Evolutionary conservation across 2,888 invertebrate genomes (phyloP), one percentile per base, ranked within the genome.

Genomic region (Portevinia maculata): DNA sequence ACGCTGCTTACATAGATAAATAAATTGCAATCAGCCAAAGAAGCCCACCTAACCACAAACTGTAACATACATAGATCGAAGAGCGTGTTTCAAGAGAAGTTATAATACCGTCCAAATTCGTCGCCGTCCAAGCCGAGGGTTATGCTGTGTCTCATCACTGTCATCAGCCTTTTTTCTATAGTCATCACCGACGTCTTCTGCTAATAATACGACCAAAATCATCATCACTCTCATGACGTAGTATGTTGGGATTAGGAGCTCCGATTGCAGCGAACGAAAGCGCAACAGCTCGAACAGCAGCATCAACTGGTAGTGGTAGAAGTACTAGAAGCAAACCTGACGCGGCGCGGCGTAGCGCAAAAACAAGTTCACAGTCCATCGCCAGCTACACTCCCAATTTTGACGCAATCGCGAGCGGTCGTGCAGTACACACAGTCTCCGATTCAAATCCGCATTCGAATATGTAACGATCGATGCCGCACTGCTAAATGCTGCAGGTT

Each of bases 321-420:
- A 39, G 21, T 65, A 13, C 11, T 37, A n/a, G 55, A 46, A 69
- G 52, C 55, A 67, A 57, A 37, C 55, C 21, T 11, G 13, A 24
- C 7, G 39, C 6, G 7, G 21, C 52, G 41, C 53, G 34, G 64
- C 39, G 48, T 70, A 39, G 44, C 24, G 81, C 57, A 71, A 60
- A 76, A 76, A 71, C 81, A 70, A 70, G 81, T 70, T 78, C 67
- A 83, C 39, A 46, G 65, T 50, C 76, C 75, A 78, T 71, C 71
- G 71, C 62, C 64, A 69, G 69, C 44, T 52, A 74, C 84, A 84
- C 79, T 79, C 64, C 79, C 78, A 84, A 79, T 84, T 84, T 69
- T 73, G 79, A 73, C 73, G 74, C 64, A 71, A 84, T 69, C 84
- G 64, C 73, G 84, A 79, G 46, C 74, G 74, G 84, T 84, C 62